phyloP scores from a whole-genome alignment of 2,888 invertebrate genomes.

The Tribolium freemani region DNA sequence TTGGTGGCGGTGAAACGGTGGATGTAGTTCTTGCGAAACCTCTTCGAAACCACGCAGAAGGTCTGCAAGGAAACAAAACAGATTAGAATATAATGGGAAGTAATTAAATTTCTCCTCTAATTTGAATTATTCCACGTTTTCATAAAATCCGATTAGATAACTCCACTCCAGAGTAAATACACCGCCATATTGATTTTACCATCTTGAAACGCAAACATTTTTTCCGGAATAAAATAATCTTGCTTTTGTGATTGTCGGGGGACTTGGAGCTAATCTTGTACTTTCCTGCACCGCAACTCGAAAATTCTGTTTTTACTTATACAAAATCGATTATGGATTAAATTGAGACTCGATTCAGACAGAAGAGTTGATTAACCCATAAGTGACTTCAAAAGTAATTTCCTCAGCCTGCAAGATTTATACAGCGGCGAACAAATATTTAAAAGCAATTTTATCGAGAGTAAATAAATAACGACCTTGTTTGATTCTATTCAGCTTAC shows the following conservation, averaged over 20 bases:
- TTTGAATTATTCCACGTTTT: neutral
- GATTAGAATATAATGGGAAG: neutral
- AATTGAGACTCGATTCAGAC: neutral
- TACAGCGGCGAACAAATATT: neutral
- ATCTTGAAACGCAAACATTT: slow-evolving; percentile 1
- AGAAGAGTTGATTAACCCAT: neutral
- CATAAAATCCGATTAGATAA: neutral
- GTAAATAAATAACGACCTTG: neutral
- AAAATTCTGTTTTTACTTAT: neutral
- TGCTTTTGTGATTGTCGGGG: slow-evolving; percentile 1
- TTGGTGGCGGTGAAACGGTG: slow-evolving; percentile 95
- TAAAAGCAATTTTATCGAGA: neutral
- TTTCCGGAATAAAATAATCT: neutral
- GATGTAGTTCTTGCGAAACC: slow-evolving; percentile 95
- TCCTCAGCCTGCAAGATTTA: neutral
- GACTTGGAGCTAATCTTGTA: neutral
- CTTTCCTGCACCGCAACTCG: neutral
- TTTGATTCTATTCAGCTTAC: neutral
- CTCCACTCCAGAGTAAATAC: neutral
- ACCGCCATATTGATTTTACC: slow-evolving; percentile 15
- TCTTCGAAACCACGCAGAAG: slow-evolving; percentile 95
- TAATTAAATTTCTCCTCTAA: neutral
- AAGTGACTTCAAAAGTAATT: neutral
- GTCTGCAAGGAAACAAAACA: slow-evolving; percentile 78
- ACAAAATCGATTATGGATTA: neutral